Conservation (phyloP, 2,113 vertebrate genomes). For the Oxyura jamaicensis region DNA sequence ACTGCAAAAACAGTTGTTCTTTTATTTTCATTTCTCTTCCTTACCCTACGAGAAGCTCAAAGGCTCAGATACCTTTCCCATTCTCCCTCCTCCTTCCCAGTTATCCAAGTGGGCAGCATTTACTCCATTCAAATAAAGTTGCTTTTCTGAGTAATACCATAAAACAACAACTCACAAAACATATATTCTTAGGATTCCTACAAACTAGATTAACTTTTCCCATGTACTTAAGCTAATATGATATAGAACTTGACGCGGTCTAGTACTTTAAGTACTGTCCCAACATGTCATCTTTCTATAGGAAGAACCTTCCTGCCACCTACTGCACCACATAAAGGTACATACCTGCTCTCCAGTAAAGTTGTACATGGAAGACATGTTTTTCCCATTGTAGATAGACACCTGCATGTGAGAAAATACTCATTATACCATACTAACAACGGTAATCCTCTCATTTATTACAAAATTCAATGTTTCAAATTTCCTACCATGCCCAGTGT, state of each 20-base stretch:
- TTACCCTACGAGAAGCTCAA: neutral
- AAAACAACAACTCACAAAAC: neutral
- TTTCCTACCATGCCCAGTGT: constrained; percentile 92
- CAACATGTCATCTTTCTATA: neutral
- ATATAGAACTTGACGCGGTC: neutral
- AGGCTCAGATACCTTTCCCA: neutral
- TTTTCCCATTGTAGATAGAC: constrained; percentile 90
- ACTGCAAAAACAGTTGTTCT: neutral
- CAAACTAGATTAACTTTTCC: neutral
- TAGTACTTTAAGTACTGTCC: neutral
- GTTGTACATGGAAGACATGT: constrained; percentile 92
- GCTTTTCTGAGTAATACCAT: neutral
- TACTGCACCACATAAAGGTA: neutral
- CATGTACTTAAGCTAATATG: neutral
- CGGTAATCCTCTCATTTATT: neutral
- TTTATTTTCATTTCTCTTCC: neutral
- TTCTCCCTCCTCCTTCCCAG: neutral
- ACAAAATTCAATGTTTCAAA: neutral
- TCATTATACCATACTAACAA: neutral
- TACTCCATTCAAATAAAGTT: neutral
- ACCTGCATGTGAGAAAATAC: constrained; percentile 79
- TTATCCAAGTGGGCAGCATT: neutral
- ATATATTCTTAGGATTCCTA: neutral
- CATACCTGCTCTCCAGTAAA: constrained; percentile 94
- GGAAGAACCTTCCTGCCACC: neutral